phyloP scores from a whole-genome alignment of 2,888 invertebrate genomes.

The Microdon myrmicae region DNA sequence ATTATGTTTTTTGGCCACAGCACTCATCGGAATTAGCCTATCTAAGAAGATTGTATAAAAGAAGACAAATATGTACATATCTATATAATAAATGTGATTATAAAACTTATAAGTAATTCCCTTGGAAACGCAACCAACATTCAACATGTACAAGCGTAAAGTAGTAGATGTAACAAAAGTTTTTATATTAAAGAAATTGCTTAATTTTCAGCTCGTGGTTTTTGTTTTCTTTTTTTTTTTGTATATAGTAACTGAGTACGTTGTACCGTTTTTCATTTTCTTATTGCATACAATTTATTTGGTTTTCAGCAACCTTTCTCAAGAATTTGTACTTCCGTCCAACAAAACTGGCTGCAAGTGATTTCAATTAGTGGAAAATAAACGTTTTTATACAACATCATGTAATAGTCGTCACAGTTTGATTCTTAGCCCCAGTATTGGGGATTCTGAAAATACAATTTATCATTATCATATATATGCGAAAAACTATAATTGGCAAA shows the following conservation, averaged over 20 bases:
- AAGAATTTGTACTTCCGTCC: too few species aligned
- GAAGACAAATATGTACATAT: not conserved
- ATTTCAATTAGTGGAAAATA: too few species aligned
- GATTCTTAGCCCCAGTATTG: constrained; percentile 72
- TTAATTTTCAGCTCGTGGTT: too few species aligned
- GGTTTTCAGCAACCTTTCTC: too few species aligned
- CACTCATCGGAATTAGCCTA: too few species aligned
- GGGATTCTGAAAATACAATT: constrained; percentile 66
- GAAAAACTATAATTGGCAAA: not conserved
- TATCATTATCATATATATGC: not conserved
- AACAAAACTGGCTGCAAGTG: too few species aligned
- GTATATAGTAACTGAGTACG: too few species aligned
- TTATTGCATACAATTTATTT: too few species aligned
- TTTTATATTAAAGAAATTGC: too few species aligned
- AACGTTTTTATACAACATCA: constrained; percentile 57
- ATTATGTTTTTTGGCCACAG: too few species aligned
- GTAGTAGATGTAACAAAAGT: constrained; percentile 3
- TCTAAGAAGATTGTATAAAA: not conserved
- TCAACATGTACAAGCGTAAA: not conserved
- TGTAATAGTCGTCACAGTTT: constrained; percentile 70
- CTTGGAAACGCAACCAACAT: constrained; percentile 1
- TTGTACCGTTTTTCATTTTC: too few species aligned
- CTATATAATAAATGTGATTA: constrained; percentile 3
- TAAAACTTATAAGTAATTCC: constrained; percentile 13
- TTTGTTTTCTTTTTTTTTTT: too few species aligned